Evolutionary conservation across 2,888 invertebrate genomes (phyloP).

Genomic region (Argyresthia albistria): DNA sequence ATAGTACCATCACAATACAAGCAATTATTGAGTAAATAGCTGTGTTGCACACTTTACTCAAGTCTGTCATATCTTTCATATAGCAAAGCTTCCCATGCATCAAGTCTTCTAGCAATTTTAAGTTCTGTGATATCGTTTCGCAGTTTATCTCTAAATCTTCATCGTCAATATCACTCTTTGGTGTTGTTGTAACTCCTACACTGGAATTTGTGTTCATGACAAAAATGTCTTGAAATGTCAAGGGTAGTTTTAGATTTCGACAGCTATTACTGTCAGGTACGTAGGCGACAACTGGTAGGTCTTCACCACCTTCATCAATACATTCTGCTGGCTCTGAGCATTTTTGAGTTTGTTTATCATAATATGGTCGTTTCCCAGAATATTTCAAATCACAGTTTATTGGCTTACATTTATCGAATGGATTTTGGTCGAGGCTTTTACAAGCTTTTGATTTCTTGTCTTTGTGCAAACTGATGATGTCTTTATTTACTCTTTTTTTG

Average conservation of each 20-base stretch:
- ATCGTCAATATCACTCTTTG: no score
- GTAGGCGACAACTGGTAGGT: neutral
- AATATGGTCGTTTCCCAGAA: slow-evolving; percentile 32
- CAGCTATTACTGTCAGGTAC: neutral
- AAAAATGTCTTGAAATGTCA: neutral
- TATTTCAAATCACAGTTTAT: slow-evolving; percentile 47
- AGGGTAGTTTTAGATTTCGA: neutral
- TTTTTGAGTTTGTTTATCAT: slow-evolving; percentile 14
- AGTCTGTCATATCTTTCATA: no score
- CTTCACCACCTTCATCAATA: neutral
- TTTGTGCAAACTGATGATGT: neutral
- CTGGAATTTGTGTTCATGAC: neutral
- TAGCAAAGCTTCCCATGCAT: no score
- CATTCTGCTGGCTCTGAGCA: neutral
- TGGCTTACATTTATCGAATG: slow-evolving; percentile 33
- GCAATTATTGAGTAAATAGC: no score
- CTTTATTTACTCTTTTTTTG: neutral
- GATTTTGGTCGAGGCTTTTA: slow-evolving; percentile 33
- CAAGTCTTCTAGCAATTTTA: no score
- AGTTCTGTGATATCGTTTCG: no score
- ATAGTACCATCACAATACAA: no score
- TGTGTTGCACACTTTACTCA: no score
- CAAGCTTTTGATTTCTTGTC: slow-evolving; percentile 17
- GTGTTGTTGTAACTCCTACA: no score
- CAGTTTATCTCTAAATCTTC: no score